phyloP scores from a whole-genome alignment of 2,113 vertebrate genomes.

The Anoplopoma fimbria region DNA sequence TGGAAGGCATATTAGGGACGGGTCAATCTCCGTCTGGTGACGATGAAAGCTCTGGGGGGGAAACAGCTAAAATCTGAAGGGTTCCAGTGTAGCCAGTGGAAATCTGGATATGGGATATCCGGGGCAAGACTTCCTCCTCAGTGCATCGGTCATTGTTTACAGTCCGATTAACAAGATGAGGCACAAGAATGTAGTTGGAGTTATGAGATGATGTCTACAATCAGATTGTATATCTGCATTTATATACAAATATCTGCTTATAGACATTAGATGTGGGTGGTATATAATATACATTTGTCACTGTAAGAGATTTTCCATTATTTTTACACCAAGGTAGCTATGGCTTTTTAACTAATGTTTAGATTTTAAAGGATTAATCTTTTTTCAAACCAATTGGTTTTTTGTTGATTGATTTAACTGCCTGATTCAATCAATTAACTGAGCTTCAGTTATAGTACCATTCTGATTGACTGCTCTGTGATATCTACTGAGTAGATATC shows the following conservation, averaged over 20 bases:
- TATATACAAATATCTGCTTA: neutral
- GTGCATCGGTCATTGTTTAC: neutral
- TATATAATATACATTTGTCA: neutral
- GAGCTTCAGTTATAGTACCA: neutral
- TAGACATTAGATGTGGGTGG: neutral
- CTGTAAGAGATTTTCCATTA: neutral
- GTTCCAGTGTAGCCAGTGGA: neutral
- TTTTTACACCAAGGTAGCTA: neutral
- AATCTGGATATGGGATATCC: neutral
- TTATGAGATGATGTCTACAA: neutral
- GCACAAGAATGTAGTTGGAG: too few relatives aligned
- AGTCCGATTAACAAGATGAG: too few relatives aligned
- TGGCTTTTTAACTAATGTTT: neutral
- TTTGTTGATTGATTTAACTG: neutral
- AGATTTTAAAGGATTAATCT: neutral
- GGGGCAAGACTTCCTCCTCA: neutral
- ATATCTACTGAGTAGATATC: neutral
- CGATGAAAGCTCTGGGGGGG: neutral
- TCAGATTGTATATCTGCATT: too few relatives aligned
- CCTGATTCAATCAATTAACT: neutral
- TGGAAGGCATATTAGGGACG: neutral
- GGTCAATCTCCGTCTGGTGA: neutral
- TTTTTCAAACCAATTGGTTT: neutral
- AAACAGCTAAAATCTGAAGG: neutral
- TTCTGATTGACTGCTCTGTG: neutral